Conservation (phyloP, 2,113 vertebrate genomes). For the Lonchura striata region DNA sequence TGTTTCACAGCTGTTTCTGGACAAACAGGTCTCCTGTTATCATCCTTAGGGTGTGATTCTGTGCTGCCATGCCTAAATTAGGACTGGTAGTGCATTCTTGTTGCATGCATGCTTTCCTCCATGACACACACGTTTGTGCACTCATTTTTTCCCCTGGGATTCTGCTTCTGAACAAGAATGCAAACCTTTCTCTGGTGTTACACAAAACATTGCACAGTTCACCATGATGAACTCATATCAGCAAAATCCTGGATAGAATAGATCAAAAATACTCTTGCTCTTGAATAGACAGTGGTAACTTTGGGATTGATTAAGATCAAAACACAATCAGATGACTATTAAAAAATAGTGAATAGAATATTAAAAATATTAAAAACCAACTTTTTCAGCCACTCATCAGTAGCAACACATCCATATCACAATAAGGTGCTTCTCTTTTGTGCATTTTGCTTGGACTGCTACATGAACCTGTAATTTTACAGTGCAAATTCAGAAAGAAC, state of each 20-base stretch:
- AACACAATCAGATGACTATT: background rate
- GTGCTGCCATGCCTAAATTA: background rate
- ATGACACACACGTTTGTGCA: rapidly evolving
- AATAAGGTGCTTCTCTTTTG: background rate
- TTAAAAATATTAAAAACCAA: background rate
- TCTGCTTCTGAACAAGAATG: background rate
- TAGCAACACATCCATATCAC: background rate
- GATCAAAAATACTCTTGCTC: background rate
- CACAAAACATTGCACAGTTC: background rate
- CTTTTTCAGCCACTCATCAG: background rate
- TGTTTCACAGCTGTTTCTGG: background rate
- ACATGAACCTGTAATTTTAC: background rate
- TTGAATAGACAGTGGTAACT: background rate
- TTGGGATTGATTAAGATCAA: background rate
- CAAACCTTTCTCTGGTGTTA: background rate
- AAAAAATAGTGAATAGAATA: background rate
- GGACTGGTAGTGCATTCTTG: background rate
- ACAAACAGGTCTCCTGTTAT: background rate
- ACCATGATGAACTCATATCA: background rate
- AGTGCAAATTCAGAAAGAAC: background rate
- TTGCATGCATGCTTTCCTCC: background rate
- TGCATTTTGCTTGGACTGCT: background rate
- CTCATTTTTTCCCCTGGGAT: background rate
- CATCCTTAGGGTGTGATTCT: background rate
- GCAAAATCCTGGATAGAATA: background rate